phyloP scores from a whole-genome alignment of 1,140 invertebrate species.

The Oryctes rhinoceros region DNA sequence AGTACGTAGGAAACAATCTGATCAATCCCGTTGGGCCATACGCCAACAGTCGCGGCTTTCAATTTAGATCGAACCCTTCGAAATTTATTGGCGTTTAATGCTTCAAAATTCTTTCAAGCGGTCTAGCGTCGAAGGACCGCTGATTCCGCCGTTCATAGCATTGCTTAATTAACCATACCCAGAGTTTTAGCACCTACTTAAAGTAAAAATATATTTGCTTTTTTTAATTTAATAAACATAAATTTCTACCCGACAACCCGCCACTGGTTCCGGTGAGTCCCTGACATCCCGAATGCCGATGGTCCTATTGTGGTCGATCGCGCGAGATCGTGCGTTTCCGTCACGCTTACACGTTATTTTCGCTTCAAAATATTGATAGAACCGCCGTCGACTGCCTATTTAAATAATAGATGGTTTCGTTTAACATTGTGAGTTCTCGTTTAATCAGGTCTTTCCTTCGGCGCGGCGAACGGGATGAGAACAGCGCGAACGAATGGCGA shows the following conservation, averaged over 20 bases:
- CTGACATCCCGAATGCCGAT: neutral
- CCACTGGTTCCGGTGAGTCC: neutral
- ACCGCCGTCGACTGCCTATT: conserved; percentile 26
- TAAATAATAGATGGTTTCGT: conserved; percentile 37
- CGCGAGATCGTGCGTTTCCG: neutral
- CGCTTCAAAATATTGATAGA: conserved; percentile 37
- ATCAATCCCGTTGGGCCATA: too few species aligned
- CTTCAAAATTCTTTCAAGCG: too few species aligned
- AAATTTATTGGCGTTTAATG: too few species aligned
- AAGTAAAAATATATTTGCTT: too few species aligned
- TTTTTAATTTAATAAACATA: too few species aligned
- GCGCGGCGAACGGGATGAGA: conserved; percentile 3
- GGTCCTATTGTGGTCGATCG: neutral
- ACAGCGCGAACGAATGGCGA: conserved; percentile 12
- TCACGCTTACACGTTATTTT: conserved; percentile 31
- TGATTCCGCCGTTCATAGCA: too few species aligned
- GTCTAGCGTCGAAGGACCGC: too few species aligned
- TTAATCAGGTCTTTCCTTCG: conserved; percentile 21
- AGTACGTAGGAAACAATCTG: too few species aligned
- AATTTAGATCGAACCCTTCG: too few species aligned
- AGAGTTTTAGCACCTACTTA: too few species aligned
- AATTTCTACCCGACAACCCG: neutral
- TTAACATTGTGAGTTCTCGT: conserved; percentile 32
- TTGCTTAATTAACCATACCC: too few species aligned
- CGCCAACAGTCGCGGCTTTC: too few species aligned